A percentile compares a stretch with the other conserved stretches of the same genome.
Evolutionary conservation across 1,140 invertebrate species (phyloP).

Genomic region (Calephelis virginiensis): DNA sequence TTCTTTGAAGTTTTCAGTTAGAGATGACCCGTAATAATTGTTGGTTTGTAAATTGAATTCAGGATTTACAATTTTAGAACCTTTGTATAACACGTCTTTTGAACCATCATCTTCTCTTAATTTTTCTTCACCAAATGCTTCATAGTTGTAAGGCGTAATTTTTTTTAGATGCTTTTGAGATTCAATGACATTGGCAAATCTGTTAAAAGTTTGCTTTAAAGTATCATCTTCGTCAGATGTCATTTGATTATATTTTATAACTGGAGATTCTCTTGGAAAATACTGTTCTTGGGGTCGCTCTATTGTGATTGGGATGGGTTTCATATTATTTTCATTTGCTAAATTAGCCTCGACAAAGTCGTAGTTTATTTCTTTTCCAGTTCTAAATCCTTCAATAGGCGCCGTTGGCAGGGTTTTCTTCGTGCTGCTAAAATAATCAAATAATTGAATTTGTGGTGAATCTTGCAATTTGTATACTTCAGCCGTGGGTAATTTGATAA

Average conservation of each 20-base stretch:
- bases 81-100: not conserved
- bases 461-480: slow-evolving; percentile 50
- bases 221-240: slow-evolving; percentile 30
- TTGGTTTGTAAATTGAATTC: not conserved
- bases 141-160: slow-evolving; percentile 25
- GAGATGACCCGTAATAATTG: not conserved
- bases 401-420: slow-evolving; percentile 49
- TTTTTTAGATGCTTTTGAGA: slow-evolving; percentile 34
- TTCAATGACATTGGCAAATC: slow-evolving; percentile 38
- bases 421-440: slow-evolving; percentile 72
- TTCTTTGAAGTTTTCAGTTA: not conserved
- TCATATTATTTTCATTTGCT: not conserved
- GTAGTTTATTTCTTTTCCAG: slow-evolving; percentile 37
- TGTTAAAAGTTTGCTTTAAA: slow-evolving; percentile 37
- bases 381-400: slow-evolving; percentile 44
- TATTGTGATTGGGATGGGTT: not conserved
- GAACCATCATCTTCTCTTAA: slow-evolving; percentile 10
- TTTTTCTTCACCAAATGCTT: not conserved
- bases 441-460: slow-evolving; percentile 51
- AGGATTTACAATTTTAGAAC: not conserved
- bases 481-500: slow-evolving; percentile 59
- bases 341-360: not conserved
- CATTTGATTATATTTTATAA: not conserved
- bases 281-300: not conserved
- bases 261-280: not conserved